phyloP scores from a whole-genome alignment of 1,140 invertebrate genomes.

The Halesus radiatus region DNA sequence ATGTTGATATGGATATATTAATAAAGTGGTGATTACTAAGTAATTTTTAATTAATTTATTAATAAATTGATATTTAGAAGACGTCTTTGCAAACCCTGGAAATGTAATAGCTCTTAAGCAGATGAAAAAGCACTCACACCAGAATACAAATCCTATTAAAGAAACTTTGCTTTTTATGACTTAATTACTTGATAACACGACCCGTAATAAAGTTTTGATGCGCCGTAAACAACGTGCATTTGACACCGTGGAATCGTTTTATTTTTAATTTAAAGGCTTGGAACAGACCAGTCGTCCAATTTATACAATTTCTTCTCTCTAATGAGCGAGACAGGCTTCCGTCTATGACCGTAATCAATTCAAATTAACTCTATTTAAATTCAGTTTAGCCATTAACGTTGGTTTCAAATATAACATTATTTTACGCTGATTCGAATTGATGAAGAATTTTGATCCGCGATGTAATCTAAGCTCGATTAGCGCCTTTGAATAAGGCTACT shows the following conservation, averaged over 20 bases:
- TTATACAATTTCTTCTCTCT: conserved; percentile 21
- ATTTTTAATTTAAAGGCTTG: conserved; percentile 28
- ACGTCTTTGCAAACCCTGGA: conserved; percentile 1
- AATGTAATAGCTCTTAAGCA: background rate
- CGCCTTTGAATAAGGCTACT: background rate
- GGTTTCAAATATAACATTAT: conserved; percentile 42
- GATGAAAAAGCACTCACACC: conserved; percentile 27
- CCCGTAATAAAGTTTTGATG: conserved; percentile 44
- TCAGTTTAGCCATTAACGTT: conserved; percentile 51
- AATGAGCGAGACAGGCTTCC: conserved; percentile 46
- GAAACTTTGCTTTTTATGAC: conserved; percentile 52
- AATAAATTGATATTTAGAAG: no score
- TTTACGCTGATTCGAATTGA: conserved; percentile 34
- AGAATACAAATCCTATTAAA: conserved; percentile 44
- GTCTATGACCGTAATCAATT: conserved; percentile 50
- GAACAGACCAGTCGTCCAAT: background rate
- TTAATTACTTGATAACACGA: conserved; percentile 54
- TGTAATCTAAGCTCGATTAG: conserved; percentile 49
- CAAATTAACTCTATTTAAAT: conserved; percentile 53
- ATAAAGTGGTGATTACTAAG: no score
- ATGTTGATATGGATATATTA: no score
- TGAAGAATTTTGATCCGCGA: conserved; percentile 47
- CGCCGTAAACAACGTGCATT: conserved; percentile 47
- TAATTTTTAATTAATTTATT: no score
- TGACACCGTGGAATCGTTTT: conserved; percentile 41